These are phyloP conservation scores for Gisinianus flammeolus DNA, from an alignment of 2,888 invertebrate species.

Conservation along the genomic window DNA sequence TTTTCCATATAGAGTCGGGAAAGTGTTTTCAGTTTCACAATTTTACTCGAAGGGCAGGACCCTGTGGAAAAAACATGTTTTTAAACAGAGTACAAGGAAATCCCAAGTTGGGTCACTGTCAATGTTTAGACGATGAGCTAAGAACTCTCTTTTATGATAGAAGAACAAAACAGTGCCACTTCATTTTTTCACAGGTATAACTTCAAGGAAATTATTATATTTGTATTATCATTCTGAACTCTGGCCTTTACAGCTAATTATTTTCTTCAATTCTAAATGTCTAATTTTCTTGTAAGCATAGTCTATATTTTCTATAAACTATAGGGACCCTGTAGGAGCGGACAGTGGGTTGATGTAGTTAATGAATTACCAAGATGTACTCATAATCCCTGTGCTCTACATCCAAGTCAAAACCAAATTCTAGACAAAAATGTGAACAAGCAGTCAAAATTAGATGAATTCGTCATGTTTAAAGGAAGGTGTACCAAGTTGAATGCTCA, in stretches of 20 bases:
- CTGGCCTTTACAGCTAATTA: not conserved
- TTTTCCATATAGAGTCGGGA: not conserved
- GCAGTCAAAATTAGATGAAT: not conserved
- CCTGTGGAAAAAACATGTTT: not conserved
- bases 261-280: not conserved
- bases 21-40: not conserved
- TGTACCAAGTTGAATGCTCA: not conserved
- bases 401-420: not conserved
- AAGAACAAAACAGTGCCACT: slow-evolving; percentile 3
- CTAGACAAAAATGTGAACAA: no score
- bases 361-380: not conserved
- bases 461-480: not conserved
- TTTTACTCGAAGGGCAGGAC: not conserved
- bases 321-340: slow-evolving; percentile 3
- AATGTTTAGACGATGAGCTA: not conserved
- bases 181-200: not conserved
- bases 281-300: not conserved
- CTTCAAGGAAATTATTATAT: not conserved
- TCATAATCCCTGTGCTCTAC: slow-evolving; percentile 6
- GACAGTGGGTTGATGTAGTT: not conserved
- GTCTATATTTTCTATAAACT: not conserved
- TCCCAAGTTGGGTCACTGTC: not conserved
- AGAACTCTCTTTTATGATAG: not conserved
- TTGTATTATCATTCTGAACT: not conserved
- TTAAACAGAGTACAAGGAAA: not conserved